A percentile compares a stretch with the other conserved stretches of the same genome.
phyloP scores from a whole-genome alignment of 2,888 invertebrate species.

The Leptopilina drosophilae region DNA sequence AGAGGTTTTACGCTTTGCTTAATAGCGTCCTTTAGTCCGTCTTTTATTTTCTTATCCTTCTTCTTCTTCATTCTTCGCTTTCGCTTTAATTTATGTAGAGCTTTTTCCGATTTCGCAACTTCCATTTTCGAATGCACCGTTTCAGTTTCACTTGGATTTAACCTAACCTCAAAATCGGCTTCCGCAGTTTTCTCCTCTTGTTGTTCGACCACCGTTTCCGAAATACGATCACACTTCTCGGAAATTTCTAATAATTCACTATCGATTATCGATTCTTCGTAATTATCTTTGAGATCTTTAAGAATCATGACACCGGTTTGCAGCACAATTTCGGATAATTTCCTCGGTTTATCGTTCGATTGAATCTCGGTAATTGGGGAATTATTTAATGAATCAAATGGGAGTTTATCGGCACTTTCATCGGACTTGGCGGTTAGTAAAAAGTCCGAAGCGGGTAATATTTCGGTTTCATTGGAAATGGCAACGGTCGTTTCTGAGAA shows the following conservation, averaged over 20 bases:
- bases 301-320: neutral
- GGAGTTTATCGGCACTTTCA: too few species aligned
- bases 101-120: conserved; percentile 42
- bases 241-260: neutral
- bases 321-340: conserved; percentile 13
- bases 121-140: conserved; percentile 1
- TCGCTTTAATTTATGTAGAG: conserved; percentile 59
- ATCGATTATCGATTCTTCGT: neutral
- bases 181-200: neutral
- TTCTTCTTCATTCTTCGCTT: conserved; percentile 60
- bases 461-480: neutral
- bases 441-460: neutral
- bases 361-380: neutral
- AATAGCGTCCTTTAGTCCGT: conserved; percentile 58
- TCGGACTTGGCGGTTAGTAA: neutral
- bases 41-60: conserved; percentile 53
- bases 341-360: neutral
- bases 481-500: neutral
- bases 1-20: conserved; percentile 52
- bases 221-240: neutral
- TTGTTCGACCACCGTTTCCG: neutral
- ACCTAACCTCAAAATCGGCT: conserved; percentile 36
- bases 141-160: neutral
- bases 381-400: neutral
- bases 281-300: neutral